These are phyloP conservation scores for Yponomeuta plumbellus DNA, from an alignment of 2,888 invertebrate genomes.

Conservation along the genomic window DNA sequence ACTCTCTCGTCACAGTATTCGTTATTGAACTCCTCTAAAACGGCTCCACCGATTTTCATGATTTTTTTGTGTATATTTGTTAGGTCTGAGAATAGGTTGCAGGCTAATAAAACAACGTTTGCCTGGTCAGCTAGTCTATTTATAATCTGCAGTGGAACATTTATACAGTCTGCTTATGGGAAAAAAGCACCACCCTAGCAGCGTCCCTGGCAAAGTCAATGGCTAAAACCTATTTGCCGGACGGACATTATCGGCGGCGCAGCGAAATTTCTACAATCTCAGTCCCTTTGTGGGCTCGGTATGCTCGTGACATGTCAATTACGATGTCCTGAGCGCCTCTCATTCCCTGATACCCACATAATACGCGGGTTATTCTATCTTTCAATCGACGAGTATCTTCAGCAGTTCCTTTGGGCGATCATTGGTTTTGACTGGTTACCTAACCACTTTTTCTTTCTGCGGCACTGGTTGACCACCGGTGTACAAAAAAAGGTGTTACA, in stretches of 20 bases:
- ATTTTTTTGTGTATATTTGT: no score
- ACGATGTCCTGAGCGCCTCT: slow-evolving; percentile 48
- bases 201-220: slow-evolving; percentile 34
- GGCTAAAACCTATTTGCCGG: slow-evolving; percentile 54
- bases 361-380: neutral
- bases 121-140: no score
- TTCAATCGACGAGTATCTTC: neutral
- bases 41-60: no score
- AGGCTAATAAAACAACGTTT: no score
- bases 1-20: no score
- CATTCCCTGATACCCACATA: neutral
- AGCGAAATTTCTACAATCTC: slow-evolving; percentile 70
- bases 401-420: neutral
- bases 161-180: no score
- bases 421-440: neutral
- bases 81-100: no score
- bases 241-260: slow-evolving; percentile 63
- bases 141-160: no score
- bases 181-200: slow-evolving; percentile 35
- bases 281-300: slow-evolving; percentile 62
- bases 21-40: no score
- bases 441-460: no score
- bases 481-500: no score
- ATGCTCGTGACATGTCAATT: slow-evolving; percentile 72
- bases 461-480: no score